Conservation (phyloP, 2,797 vertebrate genomes). For the Leptodactylus fallax region DNA sequence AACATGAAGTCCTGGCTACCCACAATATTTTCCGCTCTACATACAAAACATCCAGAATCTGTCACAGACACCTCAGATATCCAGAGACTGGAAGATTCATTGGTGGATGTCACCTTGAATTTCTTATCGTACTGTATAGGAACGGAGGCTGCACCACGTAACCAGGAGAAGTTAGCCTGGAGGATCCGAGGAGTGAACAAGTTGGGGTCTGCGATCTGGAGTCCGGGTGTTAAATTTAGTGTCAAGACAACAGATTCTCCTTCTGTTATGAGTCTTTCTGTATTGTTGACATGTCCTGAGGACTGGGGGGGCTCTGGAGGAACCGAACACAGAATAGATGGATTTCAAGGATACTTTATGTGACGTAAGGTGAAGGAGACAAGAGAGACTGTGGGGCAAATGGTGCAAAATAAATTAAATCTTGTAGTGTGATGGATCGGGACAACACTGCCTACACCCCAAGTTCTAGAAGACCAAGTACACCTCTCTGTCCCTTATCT, state of each 20-base stretch:
- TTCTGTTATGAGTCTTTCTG: neutral
- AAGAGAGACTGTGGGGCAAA: no score
- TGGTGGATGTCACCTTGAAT: neutral
- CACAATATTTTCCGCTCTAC: neutral
- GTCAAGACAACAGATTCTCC: neutral
- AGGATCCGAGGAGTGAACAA: no score
- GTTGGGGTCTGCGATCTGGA: no score
- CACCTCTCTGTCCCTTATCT: no score
- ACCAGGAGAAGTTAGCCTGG: slow-evolving; percentile 29
- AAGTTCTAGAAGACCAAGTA: no score
- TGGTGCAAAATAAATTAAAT: no score
- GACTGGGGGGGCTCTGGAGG: neutral
- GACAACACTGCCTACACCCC: no score
- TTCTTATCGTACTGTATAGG: neutral
- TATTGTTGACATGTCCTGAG: neutral
- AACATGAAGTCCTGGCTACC: neutral
- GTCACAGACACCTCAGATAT: neutral
- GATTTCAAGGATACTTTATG: no score
- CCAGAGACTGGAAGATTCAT: neutral
- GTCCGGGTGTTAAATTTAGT: neutral
- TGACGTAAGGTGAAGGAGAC: no score
- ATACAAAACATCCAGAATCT: neutral
- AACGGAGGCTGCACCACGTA: neutral
- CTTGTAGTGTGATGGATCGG: no score
- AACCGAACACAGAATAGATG: no score